phyloP scores from a whole-genome alignment of 2,797 vertebrate species.

The Nasua narica region DNA sequence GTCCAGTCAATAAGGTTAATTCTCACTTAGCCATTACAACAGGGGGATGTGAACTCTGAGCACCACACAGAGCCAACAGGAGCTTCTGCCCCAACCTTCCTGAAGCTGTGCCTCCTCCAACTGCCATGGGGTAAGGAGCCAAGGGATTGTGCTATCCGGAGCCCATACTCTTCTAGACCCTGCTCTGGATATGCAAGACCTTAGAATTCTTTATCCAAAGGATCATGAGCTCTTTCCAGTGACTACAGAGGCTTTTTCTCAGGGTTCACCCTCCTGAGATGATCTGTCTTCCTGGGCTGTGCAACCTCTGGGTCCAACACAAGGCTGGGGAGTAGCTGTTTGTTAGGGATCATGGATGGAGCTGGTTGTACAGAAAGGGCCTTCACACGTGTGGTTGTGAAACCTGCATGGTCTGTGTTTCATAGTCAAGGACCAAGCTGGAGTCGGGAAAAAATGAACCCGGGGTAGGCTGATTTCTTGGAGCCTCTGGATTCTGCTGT shows the following conservation, averaged over 20 bases:
- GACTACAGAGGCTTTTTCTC: background rate
- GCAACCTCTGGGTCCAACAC: background rate
- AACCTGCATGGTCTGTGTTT: background rate
- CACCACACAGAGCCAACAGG: background rate
- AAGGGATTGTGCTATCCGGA: background rate
- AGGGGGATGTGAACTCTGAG: background rate
- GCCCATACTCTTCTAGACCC: background rate
- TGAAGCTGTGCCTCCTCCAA: background rate
- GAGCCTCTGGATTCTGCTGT: background rate
- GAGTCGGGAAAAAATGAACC: background rate
- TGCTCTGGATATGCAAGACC: background rate
- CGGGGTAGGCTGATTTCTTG: background rate
- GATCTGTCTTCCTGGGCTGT: accelerated
- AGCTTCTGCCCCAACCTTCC: background rate
- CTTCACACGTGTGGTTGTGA: background rate
- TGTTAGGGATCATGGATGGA: background rate
- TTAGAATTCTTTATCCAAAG: background rate
- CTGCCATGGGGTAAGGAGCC: background rate
- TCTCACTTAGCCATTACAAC: background rate
- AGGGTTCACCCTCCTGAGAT: background rate
- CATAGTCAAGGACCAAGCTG: background rate
- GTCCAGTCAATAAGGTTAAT: background rate
- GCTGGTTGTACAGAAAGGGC: background rate
- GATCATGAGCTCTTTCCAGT: background rate
- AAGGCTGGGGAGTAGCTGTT: background rate